Base-by-base conservation (phyloP, 1,140 invertebrate species). In the Drosophila kepulauana region DNA sequence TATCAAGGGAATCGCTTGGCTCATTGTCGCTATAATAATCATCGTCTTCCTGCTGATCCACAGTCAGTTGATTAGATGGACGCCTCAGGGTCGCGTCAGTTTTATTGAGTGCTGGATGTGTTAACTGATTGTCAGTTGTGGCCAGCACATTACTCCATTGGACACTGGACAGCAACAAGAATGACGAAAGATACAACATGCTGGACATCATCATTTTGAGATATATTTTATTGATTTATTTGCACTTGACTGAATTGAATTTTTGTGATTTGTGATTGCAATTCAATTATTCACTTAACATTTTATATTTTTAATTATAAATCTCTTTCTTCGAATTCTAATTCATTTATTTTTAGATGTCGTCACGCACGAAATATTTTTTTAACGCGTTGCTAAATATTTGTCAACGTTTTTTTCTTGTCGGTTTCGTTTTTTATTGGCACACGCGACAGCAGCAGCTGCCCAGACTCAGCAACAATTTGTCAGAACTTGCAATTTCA, bases 331-430 rank as follows among this genome's bases (percentile, higher is more conserved):
- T 30, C 10, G 45, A 38, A 58, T 28, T 15, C 5, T 46, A 25
- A 58, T 66, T 67, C 16, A 67, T 15, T 57, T 67, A 58, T 48
- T 67, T 13, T 16, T 48, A 45, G 43, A 28, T 41, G 28, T 10
- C 11, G 28, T 35, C n/a, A 41, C 54, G 52, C 65, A 33, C 15
- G 35, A 13, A 38, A 68, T 33, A 56, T 64, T 64, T 72, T 74
- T 71, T 58, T 63, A 74, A 68, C 78, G 79, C 67, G 58, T 75
- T 75, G 76, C 54, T 52, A 80, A 75, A 80, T 70, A 76, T 65
- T 68, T 58, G 13, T 52, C 11, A 61, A 25, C 10, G 35, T 52
- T 25, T 61, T 74, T 16, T 56, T 52, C 20, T 65, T 16, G 2
- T 10, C 1, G 33, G 38, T 2, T 59, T 46, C 30, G 41, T 46